Conservation (phyloP, 1,140 invertebrate genomes). For the Heliconius himera region DNA sequence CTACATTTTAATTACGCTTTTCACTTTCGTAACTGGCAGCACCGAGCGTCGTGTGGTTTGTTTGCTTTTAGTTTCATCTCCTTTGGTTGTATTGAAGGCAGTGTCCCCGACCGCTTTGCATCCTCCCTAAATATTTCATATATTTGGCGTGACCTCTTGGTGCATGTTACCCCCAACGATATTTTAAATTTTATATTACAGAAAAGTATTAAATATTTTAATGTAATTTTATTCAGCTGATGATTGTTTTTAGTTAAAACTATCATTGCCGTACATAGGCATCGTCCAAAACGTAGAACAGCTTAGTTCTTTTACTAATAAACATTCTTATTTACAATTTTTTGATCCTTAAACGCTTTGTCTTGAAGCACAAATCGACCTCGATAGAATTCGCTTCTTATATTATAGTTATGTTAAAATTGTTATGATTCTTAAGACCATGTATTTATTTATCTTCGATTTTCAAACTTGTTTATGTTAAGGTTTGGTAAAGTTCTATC, state of each 20-base stretch:
- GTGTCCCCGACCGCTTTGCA: slow-evolving; percentile 81
- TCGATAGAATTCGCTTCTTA: slow-evolving; percentile 69
- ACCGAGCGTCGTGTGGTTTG: slow-evolving; percentile 60
- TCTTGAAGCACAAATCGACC: slow-evolving; percentile 68
- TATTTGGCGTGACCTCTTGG: slow-evolving; percentile 81
- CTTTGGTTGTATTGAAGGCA: slow-evolving; percentile 80
- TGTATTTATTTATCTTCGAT: slow-evolving; percentile 42
- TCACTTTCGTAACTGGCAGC: slow-evolving; percentile 51
- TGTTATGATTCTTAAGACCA: slow-evolving; percentile 48
- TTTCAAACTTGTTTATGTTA: slow-evolving; percentile 17
- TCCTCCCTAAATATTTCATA: slow-evolving; percentile 73
- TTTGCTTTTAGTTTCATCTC: slow-evolving; percentile 71
- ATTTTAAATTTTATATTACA: slow-evolving; percentile 11
- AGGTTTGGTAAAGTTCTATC: slow-evolving; percentile 12
- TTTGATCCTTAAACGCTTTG: slow-evolving; percentile 67
- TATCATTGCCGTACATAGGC: slow-evolving; percentile 56
- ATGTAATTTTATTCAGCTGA: slow-evolving; percentile 49
- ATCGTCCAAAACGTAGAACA: slow-evolving; percentile 61
- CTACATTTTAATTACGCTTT: slow-evolving; percentile 54
- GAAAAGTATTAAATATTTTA: slow-evolving; percentile 44
- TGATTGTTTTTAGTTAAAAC: slow-evolving; percentile 55
- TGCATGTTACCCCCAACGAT: slow-evolving; percentile 64
- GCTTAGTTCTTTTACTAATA: slow-evolving; percentile 67
- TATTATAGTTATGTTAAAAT: slow-evolving; percentile 66
- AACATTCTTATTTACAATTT: slow-evolving; percentile 47